Conservation (phyloP, 2,797 vertebrate genomes). For the Micropoecilia bifurca region DNA sequence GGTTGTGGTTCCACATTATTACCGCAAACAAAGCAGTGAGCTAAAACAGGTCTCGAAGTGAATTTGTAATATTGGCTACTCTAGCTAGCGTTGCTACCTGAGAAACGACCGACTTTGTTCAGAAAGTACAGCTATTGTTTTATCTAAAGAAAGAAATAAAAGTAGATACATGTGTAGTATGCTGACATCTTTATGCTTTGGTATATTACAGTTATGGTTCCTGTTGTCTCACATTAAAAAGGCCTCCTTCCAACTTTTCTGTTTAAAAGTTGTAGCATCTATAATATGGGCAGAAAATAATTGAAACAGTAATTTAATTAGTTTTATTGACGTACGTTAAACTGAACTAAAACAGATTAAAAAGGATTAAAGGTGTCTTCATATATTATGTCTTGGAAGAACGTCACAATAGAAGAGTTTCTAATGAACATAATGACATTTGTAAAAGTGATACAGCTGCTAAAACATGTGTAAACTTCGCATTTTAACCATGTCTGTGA, state of each 20-base stretch:
- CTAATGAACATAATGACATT: neutral
- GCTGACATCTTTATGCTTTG: neutral
- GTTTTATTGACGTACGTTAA: neutral
- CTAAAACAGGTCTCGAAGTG: neutral
- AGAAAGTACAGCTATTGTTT: neutral
- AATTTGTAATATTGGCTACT: neutral
- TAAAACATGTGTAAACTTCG: neutral
- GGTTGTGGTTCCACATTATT: rapidly evolving
- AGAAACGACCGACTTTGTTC: neutral
- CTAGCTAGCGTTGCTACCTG: constrained; percentile 29
- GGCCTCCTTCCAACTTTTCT: neutral
- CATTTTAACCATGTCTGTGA: neutral
- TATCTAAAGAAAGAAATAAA: neutral
- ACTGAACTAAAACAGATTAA: neutral
- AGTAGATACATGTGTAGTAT: neutral
- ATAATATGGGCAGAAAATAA: neutral
- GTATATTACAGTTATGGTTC: neutral
- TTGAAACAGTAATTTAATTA: neutral
- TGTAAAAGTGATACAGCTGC: too few relatives aligned
- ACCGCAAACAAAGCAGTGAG: neutral
- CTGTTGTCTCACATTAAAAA: neutral
- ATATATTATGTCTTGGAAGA: neutral
- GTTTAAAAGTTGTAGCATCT: neutral
- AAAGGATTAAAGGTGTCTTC: neutral
- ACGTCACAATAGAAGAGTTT: neutral